Base-by-base conservation (phyloP, 2,888 invertebrate genomes). In the Oegoconia quadripuncta region DNA sequence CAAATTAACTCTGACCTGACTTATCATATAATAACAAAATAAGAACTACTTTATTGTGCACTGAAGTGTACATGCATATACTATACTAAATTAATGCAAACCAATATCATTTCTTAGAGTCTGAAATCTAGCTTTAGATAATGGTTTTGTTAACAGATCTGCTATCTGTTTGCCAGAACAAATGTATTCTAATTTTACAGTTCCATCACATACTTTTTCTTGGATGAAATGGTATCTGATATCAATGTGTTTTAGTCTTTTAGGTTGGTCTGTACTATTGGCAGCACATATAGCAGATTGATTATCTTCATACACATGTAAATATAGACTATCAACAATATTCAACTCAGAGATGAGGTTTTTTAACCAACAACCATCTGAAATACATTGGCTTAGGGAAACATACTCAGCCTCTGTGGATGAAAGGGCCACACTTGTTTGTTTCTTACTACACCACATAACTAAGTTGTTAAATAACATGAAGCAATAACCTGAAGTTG, bases 281-380 rank as follows among this genome's bases (percentile, higher is more conserved):
- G 44, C 44, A 28, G 20, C 29, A 1, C 25, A 25, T 34, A 46
- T 46, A 5, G 45, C 41, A 7, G 37, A 30, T 13, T 46, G 43
- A 38, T 40, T 48, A 14, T 46, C 49, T 37, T 37, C 34, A 41
- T 14, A 45, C 9, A 50, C 29, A 1, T 28, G 14, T 9, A 43
- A 43, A 16, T 44, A 43, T 11, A 22, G 36, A 3, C 37, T 13
- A 34, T 30, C 37, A 13, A 27, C 14, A 16, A 37, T 12, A 25
- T 34, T 30, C 35, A 44, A 41, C 27, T 50, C 44, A 18, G 1
- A 23, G 26, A 45, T 34, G 7, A 50, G n/a, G 37, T 45, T 50
- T 14, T 26, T 26, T 5, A 46, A 25, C 46, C 43, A 46, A n/a
- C 41, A 44, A 4, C 35, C 40, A 16, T 50, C 49, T 22, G 39